Base-by-base conservation (phyloP, 2,888 invertebrate species). In the Dichetophora obliterata region DNA sequence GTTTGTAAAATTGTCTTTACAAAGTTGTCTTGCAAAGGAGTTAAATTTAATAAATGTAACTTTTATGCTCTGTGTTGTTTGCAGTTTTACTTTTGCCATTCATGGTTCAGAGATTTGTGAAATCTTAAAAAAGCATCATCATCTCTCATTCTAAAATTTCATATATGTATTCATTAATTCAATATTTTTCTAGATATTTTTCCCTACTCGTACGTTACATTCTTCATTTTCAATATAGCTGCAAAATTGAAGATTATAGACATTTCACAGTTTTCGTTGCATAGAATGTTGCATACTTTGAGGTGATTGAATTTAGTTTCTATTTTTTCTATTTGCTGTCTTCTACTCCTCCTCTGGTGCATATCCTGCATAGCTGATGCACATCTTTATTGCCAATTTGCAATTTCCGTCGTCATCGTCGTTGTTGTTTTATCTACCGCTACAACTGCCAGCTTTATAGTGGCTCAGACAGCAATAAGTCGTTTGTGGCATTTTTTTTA, bases 361-460 rank as follows among this genome's bases (percentile, higher is more conserved):
- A 43, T 43, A 43, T 59, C 14, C 68, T 19, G 50, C 73, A 63
- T 50, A 48, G 27, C 48, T 63, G 63, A 63, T 63, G 73, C 50
- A 52, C 73, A 50, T 48, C 69, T 75, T 71, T 71, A 77, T 73
- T 77, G 73, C 73, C 77, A 77, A 77, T 77, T 73, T 63, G 72
- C 77, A 68, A 63, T 65, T 73, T 66, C 63, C 59, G 57, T 76
- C 48, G 70, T 27, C 31, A 31, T 27, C 19, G 69, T 52, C 31
- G 48, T 69, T 2, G 50, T 6, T 70, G 27, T 22, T 31, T 54
- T 27, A 34, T 31, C 54, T 31, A 22, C 22, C 24, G 9, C 24
- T 59, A 11, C 22, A 24, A 59, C 57, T 22, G 22, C 24, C 11
- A 22, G 24, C 57, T 59, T 37, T 22, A n/a, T 66, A 22, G 34